Evolutionary conservation across 2,113 vertebrate genomes (phyloP).

Genomic region (Eulemur macaco): DNA sequence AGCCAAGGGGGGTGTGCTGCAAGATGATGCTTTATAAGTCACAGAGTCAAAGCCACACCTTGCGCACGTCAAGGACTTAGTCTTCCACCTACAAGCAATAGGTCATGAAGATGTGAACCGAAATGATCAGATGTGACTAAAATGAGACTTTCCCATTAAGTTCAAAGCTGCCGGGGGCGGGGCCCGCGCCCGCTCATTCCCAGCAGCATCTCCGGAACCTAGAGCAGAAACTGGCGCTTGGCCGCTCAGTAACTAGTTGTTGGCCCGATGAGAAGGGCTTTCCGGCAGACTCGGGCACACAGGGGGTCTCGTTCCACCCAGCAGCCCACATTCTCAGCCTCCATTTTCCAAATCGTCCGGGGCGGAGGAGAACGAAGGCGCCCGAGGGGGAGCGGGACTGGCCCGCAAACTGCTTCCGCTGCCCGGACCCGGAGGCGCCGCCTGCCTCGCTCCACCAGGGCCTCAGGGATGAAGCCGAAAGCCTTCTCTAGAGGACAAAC

Average conservation of each 20-base stretch:
- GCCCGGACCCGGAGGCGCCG: background rate
- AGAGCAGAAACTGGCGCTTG: background rate
- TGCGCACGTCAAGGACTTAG: background rate
- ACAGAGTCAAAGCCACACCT: background rate
- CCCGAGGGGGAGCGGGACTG: accelerated
- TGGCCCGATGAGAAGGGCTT: background rate
- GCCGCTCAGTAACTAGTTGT: background rate
- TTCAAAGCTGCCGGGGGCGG: background rate
- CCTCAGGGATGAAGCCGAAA: background rate
- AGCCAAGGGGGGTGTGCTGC: too few species aligned
- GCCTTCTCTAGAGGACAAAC: accelerated
- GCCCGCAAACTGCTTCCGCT: background rate
- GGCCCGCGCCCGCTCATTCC: background rate
- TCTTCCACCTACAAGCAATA: background rate
- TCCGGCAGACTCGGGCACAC: background rate
- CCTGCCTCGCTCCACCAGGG: background rate
- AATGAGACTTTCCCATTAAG: background rate
- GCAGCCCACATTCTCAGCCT: background rate
- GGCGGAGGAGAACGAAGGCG: background rate
- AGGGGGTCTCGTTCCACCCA: background rate
- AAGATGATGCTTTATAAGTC: background rate
- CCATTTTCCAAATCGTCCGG: background rate
- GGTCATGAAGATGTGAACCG: background rate
- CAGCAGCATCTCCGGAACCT: background rate
- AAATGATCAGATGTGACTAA: background rate